phyloP scores from a whole-genome alignment of 2,113 vertebrate species.

The Ophiodon elongatus region DNA sequence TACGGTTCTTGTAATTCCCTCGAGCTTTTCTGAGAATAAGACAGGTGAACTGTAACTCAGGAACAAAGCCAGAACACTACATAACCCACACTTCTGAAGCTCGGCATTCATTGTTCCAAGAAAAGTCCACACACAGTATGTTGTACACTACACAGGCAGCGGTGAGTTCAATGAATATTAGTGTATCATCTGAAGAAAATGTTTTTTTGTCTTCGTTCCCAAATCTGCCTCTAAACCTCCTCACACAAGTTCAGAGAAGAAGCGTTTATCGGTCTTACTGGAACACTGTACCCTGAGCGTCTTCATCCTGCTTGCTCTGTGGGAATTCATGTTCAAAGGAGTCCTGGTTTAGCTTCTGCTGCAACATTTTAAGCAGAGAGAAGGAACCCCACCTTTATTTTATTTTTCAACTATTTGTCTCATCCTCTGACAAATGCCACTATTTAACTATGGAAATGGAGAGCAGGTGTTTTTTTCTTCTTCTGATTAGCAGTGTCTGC shows the following conservation, averaged over 20 bases:
- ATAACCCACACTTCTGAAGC: background rate
- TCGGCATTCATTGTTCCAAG: slow-evolving; percentile 1
- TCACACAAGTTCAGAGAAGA: slow-evolving; percentile 40
- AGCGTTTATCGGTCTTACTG: slow-evolving; percentile 54
- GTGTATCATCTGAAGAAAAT: background rate
- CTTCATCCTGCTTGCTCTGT: slow-evolving; percentile 61
- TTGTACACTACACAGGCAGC: background rate
- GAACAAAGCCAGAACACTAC: background rate
- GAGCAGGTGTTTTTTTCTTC: slow-evolving; percentile 23
- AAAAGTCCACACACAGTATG: slow-evolving; percentile 8
- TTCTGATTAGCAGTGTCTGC: slow-evolving; percentile 28
- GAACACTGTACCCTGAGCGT: slow-evolving; percentile 50
- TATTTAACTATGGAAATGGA: slow-evolving; percentile 30
- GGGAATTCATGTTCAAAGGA: slow-evolving; percentile 69
- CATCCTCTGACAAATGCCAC: slow-evolving; percentile 31
- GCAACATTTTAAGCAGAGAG: slow-evolving; percentile 44
- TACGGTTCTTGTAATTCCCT: background rate
- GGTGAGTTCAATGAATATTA: slow-evolving; percentile 10
- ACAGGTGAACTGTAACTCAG: background rate
- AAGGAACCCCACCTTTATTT: slow-evolving; percentile 2
- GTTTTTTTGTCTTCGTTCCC: slow-evolving; percentile 19
- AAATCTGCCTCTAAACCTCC: slow-evolving; percentile 44
- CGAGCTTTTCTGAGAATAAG: background rate
- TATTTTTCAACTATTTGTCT: slow-evolving; percentile 10
- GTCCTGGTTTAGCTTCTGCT: slow-evolving; percentile 53